Base-by-base conservation (phyloP, 2,888 invertebrate species). In the Pharmacophagus antenor region DNA sequence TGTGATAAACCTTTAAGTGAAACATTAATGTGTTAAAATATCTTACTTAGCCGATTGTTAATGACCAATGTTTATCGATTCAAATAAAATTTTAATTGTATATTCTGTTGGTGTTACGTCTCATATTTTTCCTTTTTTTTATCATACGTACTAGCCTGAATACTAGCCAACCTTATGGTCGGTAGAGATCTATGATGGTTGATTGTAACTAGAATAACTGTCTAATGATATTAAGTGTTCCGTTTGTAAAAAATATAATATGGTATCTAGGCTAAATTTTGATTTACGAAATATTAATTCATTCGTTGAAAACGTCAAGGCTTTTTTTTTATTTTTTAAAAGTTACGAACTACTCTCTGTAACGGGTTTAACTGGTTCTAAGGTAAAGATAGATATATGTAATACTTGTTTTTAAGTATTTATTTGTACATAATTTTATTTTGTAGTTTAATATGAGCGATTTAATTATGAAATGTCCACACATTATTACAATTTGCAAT, bases 341-440 rank as follows among this genome's bases (percentile, higher is more conserved):
- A 27, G 44, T 25, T 25, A 54, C 27, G 41, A 53, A 17, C 17
- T 7, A 12, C 25, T 50, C 12, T 31, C 17, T 25, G 18, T 20
- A 18, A 54, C 54, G 15, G 54, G 54, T 54, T 54, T 20, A 54
- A 20, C 54, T 27, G 54, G 54, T 54, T 27, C 22, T 20, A 8
- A 6, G 8, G 20, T 54, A 46, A 17, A 44, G 25, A 46, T 25
- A 23, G 20, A 46, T 27, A 15, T 25, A 27, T 12, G 42, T 21
- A 53, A 12, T 18, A 4, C 37, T 53, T 53, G 17, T 17, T 53
- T 22, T 42, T 53, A 12, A 20, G 17, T n/a, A 22, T 23, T 41
- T 22, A 23, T 17, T 53, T 17, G 17, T n/a, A 42, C 17, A 6
- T 23, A 53, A 23, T 22, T 21, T 42, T 21, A 53, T 21, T 10